Base-by-base conservation (phyloP, 2,113 vertebrate genomes). In the Casuarius casuarius region DNA sequence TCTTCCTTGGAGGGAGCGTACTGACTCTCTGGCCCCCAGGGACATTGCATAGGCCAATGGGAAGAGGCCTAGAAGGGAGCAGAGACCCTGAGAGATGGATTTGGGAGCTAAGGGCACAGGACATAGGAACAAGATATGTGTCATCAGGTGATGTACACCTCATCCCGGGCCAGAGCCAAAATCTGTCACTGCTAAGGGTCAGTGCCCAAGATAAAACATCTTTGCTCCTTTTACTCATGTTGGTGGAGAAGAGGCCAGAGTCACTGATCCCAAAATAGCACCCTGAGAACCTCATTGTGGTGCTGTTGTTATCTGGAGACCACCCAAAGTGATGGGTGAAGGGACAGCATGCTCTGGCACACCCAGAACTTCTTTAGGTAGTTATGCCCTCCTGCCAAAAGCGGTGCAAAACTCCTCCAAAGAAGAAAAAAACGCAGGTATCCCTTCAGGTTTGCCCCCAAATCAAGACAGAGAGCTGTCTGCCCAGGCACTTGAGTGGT, bases 281-380 rank as follows among this genome's bases (percentile, higher is more conserved):
- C 18, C 8, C 52, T 35, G 22, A 61, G 46, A 67, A 71, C 8
- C 2, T 49, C 33, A 52, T 38, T 42, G n/a, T 76, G n/a, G n/a
- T 67, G 35, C 8, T 49, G 21, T 9, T 89, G 22, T 48, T 52
- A 70, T 13, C 26, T 80, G 63, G 12, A 70, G 80, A 51, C 63
- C 59, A 19, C 38, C 44, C 63, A 54, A 52, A 13, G 17, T 42
- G 6, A 3, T 66, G 19, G 3, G 20, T 52, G 20, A 20, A 62
- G 18, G 9, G 23, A 79, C 35, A 1, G 0, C 17, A 3, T 68
- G 38, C 11, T 29, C 26, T 87, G 52, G 15, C 2, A 5, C 3
- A 2, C 31, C 12, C 48, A 51, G 12, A 59, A 79, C 11, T 77
- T 38, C 35, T 91, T 83, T 49, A 66, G 13, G 29, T 61, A 18